phyloP scores from a whole-genome alignment of 2,888 invertebrate genomes.

The Notodonta dromedarius region DNA sequence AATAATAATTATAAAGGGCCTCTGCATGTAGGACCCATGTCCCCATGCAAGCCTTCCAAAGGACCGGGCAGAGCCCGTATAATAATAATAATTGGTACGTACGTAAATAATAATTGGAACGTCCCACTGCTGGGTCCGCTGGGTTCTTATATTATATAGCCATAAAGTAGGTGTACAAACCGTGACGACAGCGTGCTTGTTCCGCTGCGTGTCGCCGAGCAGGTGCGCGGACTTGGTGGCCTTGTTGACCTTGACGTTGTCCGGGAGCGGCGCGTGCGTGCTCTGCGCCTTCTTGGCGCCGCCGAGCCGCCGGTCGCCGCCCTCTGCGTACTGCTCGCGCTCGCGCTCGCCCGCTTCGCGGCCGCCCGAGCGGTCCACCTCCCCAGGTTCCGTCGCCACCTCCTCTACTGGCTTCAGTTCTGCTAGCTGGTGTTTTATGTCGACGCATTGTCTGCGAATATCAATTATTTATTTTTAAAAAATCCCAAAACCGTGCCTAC shows the following conservation, averaged over 20 bases:
- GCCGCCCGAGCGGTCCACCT: no score
- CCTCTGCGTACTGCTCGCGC: background rate
- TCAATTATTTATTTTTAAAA: no score
- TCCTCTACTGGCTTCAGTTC: slow-evolving; percentile 33
- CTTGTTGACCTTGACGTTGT: slow-evolving; percentile 58
- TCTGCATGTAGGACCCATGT: no score
- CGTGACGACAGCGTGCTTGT: slow-evolving; percentile 6
- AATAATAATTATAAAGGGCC: no score
- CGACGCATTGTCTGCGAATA: slow-evolving; percentile 44
- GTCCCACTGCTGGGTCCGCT: no score
- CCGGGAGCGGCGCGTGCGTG: slow-evolving; percentile 57
- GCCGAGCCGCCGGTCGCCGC: slow-evolving; percentile 35
- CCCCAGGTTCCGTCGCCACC: slow-evolving; percentile 39
- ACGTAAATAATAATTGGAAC: no score
- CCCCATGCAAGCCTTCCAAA: no score
- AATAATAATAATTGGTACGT: no score
- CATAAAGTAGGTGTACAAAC: background rate
- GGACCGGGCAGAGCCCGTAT: no score
- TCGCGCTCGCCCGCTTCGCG: no score
- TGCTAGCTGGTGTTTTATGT: slow-evolving; percentile 32
- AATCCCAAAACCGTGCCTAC: no score
- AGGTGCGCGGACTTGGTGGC: slow-evolving; percentile 73
- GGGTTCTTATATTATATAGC: no score
- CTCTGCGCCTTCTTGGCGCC: slow-evolving; percentile 71
- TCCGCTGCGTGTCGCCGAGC: slow-evolving; percentile 54